phyloP scores from a whole-genome alignment of 1,140 invertebrate genomes.

The Lepidotrigona ventralis region DNA sequence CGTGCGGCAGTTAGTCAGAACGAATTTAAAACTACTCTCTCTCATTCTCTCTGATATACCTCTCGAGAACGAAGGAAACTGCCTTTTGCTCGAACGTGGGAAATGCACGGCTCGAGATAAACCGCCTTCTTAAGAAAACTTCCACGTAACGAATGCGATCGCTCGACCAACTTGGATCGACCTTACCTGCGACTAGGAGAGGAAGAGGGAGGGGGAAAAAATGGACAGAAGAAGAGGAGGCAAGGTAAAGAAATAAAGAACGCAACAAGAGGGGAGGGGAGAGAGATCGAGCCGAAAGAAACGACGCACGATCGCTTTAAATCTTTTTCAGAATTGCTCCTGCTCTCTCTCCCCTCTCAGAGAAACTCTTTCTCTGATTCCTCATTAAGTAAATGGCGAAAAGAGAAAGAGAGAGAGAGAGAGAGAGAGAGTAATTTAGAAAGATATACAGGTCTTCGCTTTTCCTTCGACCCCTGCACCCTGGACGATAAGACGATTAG shows the following conservation, averaged over 20 bases:
- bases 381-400: conserved; percentile 58
- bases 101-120: conserved; percentile 55
- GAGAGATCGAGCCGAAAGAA: conserved; percentile 3
- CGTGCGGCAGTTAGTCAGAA: background rate
- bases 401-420: background rate
- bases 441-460: conserved; percentile 48
- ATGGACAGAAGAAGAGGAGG: too few species aligned
- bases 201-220: background rate
- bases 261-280: background rate
- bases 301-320: conserved; percentile 40
- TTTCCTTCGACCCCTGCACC: conserved; percentile 7
- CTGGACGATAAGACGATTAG: conserved; percentile 41
- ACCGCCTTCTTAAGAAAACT: conserved; percentile 52
- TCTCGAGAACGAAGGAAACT: conserved; percentile 7
- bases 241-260: background rate
- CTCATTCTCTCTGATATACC: background rate
- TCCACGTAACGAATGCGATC: conserved; percentile 67
- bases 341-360: background rate
- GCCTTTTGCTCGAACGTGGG: conserved; percentile 34
- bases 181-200: conserved; percentile 10
- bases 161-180: conserved; percentile 43
- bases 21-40: background rate
- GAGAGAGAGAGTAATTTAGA: conserved; percentile 52
- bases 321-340: conserved; percentile 17
- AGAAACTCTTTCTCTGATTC: conserved; percentile 38